phyloP scores from a whole-genome alignment of 2,113 vertebrate species.

The Tupaia chinensis region DNA sequence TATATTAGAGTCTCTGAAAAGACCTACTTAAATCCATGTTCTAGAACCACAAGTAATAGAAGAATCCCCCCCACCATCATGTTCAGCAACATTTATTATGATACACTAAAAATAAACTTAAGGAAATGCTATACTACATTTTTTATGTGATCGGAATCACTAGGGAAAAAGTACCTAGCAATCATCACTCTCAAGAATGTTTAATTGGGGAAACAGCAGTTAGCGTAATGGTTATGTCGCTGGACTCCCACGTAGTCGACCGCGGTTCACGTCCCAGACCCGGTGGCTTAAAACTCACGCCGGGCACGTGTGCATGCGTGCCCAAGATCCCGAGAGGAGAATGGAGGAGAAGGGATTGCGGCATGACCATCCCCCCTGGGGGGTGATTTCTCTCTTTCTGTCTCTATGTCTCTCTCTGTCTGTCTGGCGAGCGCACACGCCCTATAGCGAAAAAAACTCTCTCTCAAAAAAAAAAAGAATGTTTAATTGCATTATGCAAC shows the following conservation, averaged over 20 bases:
- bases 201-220: not conserved
- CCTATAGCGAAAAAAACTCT: too few species aligned
- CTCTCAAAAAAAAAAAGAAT: not conserved
- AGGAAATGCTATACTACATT: constrained; percentile 1
- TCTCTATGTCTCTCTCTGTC: too few species aligned
- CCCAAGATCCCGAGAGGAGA: too few species aligned
- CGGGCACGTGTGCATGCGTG: too few species aligned
- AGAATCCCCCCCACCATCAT: not conserved
- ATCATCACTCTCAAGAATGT: not conserved
- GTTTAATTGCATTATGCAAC: constrained; percentile 28
- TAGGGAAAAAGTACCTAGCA: not conserved
- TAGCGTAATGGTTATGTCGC: too few species aligned
- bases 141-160: not conserved
- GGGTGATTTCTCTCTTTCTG: too few species aligned
- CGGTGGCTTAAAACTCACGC: too few species aligned
- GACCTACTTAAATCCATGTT: not conserved
- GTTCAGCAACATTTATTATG: not conserved
- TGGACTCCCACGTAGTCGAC: too few species aligned
- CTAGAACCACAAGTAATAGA: not conserved
- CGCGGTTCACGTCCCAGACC: too few species aligned
- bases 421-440: too few species aligned
- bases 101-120: not conserved
- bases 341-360: too few species aligned
- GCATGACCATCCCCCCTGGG: too few species aligned
- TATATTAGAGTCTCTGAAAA: constrained; percentile 30